A percentile compares a stretch with the other conserved stretches of the same genome.
phyloP scores from a whole-genome alignment of 2,113 vertebrate species.

The Dissostichus mawsoni region DNA sequence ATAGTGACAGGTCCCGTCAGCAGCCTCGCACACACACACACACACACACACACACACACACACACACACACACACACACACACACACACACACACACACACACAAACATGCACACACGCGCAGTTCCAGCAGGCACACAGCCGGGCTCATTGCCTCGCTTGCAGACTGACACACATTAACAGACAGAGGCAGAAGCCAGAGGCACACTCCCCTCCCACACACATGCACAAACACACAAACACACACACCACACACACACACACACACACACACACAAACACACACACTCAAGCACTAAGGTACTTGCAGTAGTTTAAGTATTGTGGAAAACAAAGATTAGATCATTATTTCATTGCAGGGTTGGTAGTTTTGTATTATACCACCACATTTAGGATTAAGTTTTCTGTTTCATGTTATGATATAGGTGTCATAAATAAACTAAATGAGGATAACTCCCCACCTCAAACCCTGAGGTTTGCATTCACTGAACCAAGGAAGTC shows the following conservation, averaged over 20 bases:
- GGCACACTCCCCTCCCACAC: constrained; percentile 33
- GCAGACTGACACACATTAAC: constrained; percentile 81
- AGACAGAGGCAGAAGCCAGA: constrained; percentile 77
- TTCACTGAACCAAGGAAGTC: background rate
- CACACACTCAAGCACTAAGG: constrained; percentile 14
- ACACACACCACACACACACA: constrained; percentile 22
- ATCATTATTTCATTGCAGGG: constrained; percentile 6
- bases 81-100: constrained; percentile 4
- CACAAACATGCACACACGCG: background rate
- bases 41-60: constrained; percentile 49
- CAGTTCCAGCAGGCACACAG: constrained; percentile 75
- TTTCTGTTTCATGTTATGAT: constrained; percentile 6
- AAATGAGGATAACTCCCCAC: background rate
- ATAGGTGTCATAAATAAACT: background rate
- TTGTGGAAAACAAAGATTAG: constrained; percentile 35
- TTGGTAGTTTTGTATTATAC: constrained; percentile 2
- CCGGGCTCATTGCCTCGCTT: constrained; percentile 77
- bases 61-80: constrained; percentile 45
- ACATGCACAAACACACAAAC: constrained; percentile 5
- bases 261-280: constrained; percentile 36
- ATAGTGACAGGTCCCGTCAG: constrained; percentile 92
- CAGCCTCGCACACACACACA: constrained; percentile 46
- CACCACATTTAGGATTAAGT: background rate
- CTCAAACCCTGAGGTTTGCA: background rate
- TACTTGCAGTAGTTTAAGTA: too few relatives aligned